A percentile compares a stretch with the other conserved stretches of the same genome.
These are phyloP conservation scores for Mamestra brassicae DNA, from an alignment of 2,888 invertebrate species.

Conservation along the genomic window DNA sequence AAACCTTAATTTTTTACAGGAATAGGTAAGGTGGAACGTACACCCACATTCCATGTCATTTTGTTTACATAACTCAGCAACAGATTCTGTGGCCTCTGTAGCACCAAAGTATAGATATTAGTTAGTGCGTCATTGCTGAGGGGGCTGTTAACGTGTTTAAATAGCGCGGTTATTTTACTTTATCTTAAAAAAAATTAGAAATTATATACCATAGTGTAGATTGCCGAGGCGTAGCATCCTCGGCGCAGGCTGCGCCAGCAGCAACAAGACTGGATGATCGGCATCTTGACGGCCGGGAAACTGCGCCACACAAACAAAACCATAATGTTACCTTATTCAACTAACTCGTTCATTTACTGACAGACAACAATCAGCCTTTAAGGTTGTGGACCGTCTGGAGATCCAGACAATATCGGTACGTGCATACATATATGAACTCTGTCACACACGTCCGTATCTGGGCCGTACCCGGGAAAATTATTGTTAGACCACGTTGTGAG, in stretches of 20 bases:
- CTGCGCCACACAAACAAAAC: constrained; percentile 33
- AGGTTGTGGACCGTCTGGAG: too few species aligned
- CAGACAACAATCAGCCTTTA: not conserved
- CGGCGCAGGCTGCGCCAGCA: constrained; percentile 94
- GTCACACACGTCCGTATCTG: too few species aligned
- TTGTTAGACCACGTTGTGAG: too few species aligned
- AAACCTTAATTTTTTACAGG: too few species aligned
- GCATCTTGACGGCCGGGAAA: constrained; percentile 85
- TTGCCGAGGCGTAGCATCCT: constrained; percentile 94
- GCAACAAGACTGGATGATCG: constrained; percentile 94
- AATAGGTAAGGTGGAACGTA: too few species aligned
- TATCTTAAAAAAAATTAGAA: not conserved
- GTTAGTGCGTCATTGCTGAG: not conserved
- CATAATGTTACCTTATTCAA: not conserved
- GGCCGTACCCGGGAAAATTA: too few species aligned
- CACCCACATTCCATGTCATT: too few species aligned
- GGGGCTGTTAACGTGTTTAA: not conserved
- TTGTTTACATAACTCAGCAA: too few species aligned
- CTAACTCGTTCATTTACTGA: not conserved
- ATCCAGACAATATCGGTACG: too few species aligned
- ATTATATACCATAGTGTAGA: constrained; percentile 93
- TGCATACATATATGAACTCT: too few species aligned
- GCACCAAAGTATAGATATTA: too few species aligned
- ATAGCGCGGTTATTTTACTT: not conserved
- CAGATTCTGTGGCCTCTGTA: too few species aligned